Base-by-base conservation (phyloP, 2,888 invertebrate genomes). In the Flexamia atlantica region DNA sequence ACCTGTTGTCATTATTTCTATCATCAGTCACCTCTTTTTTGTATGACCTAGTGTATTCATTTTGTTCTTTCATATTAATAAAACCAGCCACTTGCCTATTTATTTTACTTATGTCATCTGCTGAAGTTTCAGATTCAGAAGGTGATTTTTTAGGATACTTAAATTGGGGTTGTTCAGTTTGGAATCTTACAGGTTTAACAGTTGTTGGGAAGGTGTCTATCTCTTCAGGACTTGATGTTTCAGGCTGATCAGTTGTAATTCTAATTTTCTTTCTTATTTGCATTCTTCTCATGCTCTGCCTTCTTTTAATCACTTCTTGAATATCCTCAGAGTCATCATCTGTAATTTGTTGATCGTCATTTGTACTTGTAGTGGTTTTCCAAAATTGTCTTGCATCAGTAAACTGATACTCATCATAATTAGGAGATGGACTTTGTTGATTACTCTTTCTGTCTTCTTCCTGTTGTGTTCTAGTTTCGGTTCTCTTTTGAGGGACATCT, bases 231-330 rank as follows among this genome's bases (percentile, higher is more conserved):
- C 64, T 64, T 46, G 76, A 46, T 25, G 25, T 57, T 79, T 57
- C 28, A 36, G 57, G 79, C 14, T 53, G 30, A 9, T 12, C 32
- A 50, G 57, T 36, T 32, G 79, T 76, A 25, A n/a, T 28, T 28
- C 42, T 50, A 0, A 79, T 20, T 79, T 57, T 53, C 25, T 79
- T 79, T 57, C 57, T 53, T 79, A 57, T 79, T 25, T 79, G 79
- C 57, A 79, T 79, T 28, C 50, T 79, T 79, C 79, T 79, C 28
- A 57, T 57, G 50, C n/a, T 79, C 79, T 79, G 50, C 36, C 36
- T 76, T 42, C 40, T 23, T 42, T 46, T 28, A 5, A 53, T 57
- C 0, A 20, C 32, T 57, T 53, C 20, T 79, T 57, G 57, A 57
- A 32, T 64, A 30, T 57, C 57, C 57, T 76, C 76, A 17, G 25